phyloP scores from a whole-genome alignment of 2,888 invertebrate genomes.

The Caenorhabditis sp. region DNA sequence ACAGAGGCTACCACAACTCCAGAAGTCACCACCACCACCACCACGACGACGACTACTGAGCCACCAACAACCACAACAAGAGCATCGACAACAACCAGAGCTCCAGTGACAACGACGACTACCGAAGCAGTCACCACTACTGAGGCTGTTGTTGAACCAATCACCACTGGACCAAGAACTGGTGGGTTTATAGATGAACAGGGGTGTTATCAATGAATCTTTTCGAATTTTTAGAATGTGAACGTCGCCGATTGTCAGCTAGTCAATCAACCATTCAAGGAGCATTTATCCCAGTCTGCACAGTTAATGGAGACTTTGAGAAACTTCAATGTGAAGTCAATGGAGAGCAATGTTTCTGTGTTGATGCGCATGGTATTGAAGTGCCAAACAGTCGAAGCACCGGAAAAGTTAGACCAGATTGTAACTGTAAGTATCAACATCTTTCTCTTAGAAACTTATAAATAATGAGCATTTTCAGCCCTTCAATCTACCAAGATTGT shows the following conservation, averaged over 20 bases:
- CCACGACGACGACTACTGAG: conserved; percentile 6
- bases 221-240: conserved; percentile 54
- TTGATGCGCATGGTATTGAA: conserved; percentile 68
- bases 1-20: background rate
- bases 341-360: conserved; percentile 74
- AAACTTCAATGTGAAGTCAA: conserved; percentile 72
- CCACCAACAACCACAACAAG: conserved; percentile 15
- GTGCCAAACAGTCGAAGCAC: conserved; percentile 66
- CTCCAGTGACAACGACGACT: conserved; percentile 15
- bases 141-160: conserved; percentile 10
- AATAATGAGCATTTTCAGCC: conserved; percentile 33
- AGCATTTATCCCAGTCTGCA: conserved; percentile 73
- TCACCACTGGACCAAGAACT: conserved; percentile 34
- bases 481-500: conserved; percentile 55
- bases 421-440: conserved; percentile 53
- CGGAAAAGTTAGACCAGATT: conserved; percentile 62
- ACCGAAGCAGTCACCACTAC: conserved; percentile 13
- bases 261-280: conserved; percentile 68
- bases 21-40: conserved; percentile 6
- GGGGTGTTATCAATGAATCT: too few species aligned
- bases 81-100: conserved; percentile 7
- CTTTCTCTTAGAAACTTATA: background rate
- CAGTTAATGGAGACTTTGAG: conserved; percentile 71
- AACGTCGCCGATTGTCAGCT: conserved; percentile 57
- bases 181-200: background rate